Base-by-base conservation (phyloP, 2,888 invertebrate species). In the Drosophila testacea region DNA sequence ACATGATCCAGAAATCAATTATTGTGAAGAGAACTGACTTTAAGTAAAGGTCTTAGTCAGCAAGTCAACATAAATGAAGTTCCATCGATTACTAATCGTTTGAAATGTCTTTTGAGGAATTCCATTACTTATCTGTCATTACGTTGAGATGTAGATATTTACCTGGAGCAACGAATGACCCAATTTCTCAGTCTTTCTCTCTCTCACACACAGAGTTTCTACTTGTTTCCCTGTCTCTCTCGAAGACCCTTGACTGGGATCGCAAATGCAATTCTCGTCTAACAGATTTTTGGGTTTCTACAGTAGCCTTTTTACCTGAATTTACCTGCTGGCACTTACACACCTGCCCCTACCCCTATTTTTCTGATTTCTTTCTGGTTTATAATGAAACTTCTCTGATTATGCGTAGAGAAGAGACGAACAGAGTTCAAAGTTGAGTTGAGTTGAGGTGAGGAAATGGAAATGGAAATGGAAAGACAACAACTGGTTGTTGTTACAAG, bases 401-500 rank as follows among this genome's bases (percentile, higher is more conserved):
- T 36, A 50, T 34, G 34, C n/a, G 22, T 10, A 7, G 28, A 11
- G 11, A 6, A 36, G 48, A 11, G 48, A 48, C 11, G 34, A 16
- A 32, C 9, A 30, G 32, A 50, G 22, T 11, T 22, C 32, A 32
- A 16, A 48, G 32, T 16, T 32, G 11, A 42, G 42, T 27, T 28
- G 27, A 27, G 50, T 5, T 1, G 4, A 22, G 38, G 4, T 4
- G 22, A 11, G 36, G 3, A 34, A n/a, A 34, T 27, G 41, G 34
- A 27, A 13, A 6, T n/a, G 38, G n/a, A 39, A 38, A 38, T 42
- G 28, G 30, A 22, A 13, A 44, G 13, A 55, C 55, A 44, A 55
- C 30, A 44, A 55, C 41, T 55, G 34, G 16, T 61, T 70, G 54
- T 39, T 69, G 57, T 41, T 57, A 52, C 47, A 36, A 59, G 62